These are phyloP conservation scores for Sebastes melanostomus DNA, from an alignment of 2,797 vertebrate species.

Conservation along the genomic window DNA sequence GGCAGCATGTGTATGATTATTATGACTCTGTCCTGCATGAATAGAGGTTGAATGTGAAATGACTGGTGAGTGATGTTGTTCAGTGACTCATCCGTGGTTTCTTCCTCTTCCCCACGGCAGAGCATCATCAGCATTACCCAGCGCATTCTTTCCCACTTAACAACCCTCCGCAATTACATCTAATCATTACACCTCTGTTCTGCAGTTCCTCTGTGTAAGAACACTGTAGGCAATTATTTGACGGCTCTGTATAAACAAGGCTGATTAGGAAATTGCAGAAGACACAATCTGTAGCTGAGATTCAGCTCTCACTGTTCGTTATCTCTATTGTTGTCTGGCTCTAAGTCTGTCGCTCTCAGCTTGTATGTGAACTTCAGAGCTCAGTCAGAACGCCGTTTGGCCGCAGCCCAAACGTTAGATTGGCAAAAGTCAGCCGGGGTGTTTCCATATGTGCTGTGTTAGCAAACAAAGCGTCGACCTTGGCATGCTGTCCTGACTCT, in stretches of 20 bases:
- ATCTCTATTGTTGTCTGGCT: background rate
- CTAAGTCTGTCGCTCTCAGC: background rate
- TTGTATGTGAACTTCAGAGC: conserved; percentile 40
- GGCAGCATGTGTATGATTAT: background rate
- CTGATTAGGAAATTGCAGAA: background rate
- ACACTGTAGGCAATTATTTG: background rate
- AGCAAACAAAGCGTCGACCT: conserved; percentile 56
- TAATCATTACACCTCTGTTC: conserved; percentile 41
- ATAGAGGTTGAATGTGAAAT: conserved; percentile 29
- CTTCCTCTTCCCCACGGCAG: conserved; percentile 13
- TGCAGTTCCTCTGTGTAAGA: background rate
- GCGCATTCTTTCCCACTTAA: conserved; percentile 32
- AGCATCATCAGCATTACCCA: conserved; percentile 20
- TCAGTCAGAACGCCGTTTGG: conserved; percentile 37
- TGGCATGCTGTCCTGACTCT: conserved; percentile 41
- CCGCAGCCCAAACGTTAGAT: conserved; percentile 34
- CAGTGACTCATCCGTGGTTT: conserved; percentile 37
- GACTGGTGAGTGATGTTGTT: conserved; percentile 7
- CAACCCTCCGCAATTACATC: conserved; percentile 30
- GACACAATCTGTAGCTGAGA: background rate
- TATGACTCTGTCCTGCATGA: background rate
- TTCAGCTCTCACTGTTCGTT: conserved; percentile 9
- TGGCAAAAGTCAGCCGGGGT: conserved; percentile 46
- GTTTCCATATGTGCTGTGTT: conserved; percentile 65
- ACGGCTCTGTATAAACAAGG: background rate